Base-by-base conservation (phyloP, 1,140 invertebrate species). In the Drosophila tsacasi region DNA sequence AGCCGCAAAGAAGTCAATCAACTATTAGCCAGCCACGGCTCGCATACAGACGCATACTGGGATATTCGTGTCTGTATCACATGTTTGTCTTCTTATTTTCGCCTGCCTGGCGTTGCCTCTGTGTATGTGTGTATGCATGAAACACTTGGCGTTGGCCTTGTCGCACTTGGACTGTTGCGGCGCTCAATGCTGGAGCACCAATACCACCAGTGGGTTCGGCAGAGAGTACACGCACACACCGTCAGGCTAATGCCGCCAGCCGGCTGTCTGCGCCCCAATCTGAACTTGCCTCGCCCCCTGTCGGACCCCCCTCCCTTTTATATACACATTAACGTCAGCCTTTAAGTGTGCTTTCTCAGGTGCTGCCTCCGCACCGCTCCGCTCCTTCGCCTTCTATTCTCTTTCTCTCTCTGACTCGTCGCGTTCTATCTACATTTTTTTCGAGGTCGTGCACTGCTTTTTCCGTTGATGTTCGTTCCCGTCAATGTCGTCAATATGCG, bases 41-140 rank as follows among this genome's bases (percentile, higher is more conserved):
- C 40, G 13, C 62, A 71, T 49, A 86, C 59, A 57, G 15, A 61
- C 59, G 60, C 42, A 62, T 57, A 69, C 46, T 58, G 54, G 47
- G 64, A 68, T 61, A 74, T 76, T 79, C 69, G 87, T 90, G 90
- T 86, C 85, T 91, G 90, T 91, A 91, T 91, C 90, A 91, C 90
- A 92, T 91, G 90, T 91, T 91, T 86, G 79, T 82, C 83, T 81
- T 92, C 91, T 91, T 92, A 90, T 87, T 92, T 92, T 91, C 78
- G 79, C 86, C 73, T 85, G 82, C 64, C 74, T 82, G 69, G 44
- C 60, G 60, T 66, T 63, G 61, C 21, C 49, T 27, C 17, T 40
- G 77, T 63, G 27, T 80, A 58, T 65, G 67, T 84, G 60, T 84
- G 72, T 77, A 73, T 75, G 57, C 64, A 54, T 83, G 63, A 60